phyloP scores from a whole-genome alignment of 2,888 invertebrate species.

The Scaptodrosophila latifasciaeformis region DNA sequence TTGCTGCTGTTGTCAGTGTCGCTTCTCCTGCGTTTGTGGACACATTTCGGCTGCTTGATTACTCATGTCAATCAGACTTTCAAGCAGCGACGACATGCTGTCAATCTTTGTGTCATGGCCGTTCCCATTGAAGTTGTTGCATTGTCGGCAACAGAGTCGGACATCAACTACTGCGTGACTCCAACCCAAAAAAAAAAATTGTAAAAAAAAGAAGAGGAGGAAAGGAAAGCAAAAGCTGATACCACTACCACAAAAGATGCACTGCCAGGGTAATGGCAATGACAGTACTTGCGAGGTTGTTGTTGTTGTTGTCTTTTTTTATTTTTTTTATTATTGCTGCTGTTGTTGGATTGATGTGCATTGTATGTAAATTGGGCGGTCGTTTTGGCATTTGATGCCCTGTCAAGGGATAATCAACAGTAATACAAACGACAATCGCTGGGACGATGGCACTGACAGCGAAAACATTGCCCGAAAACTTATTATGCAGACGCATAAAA shows the following conservation, averaged over 20 bases:
- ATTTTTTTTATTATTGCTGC: no score
- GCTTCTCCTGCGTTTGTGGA: slow-evolving; percentile 68
- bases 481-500: slow-evolving; percentile 68
- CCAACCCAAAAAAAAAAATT: slow-evolving; percentile 34
- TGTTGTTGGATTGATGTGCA: slow-evolving; percentile 67
- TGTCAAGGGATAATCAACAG: slow-evolving; percentile 69
- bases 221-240: slow-evolving; percentile 33
- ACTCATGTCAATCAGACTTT: slow-evolving; percentile 74
- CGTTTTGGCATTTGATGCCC: slow-evolving; percentile 69
- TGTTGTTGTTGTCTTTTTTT: slow-evolving; percentile 21
- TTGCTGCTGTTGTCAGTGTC: slow-evolving; percentile 59
- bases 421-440: slow-evolving; percentile 25
- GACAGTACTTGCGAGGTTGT: slow-evolving; percentile 46
- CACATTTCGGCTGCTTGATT: slow-evolving; percentile 74
- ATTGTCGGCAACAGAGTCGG: slow-evolving; percentile 23
- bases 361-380: slow-evolving; percentile 74
- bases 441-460: slow-evolving; percentile 29
- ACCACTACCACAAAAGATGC: slow-evolving; percentile 68
- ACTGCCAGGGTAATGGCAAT: slow-evolving; percentile 42
- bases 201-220: slow-evolving; percentile 10
- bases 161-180: slow-evolving; percentile 59
- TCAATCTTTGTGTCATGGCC: slow-evolving; percentile 74
- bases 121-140: slow-evolving; percentile 39
- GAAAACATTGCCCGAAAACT: slow-evolving; percentile 49
- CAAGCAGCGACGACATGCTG: slow-evolving; percentile 73